Evolutionary conservation across 2,797 vertebrate genomes (phyloP), one percentile per base, ranked within the genome.

Genomic region (Paedocypris micromegethes): DNA sequence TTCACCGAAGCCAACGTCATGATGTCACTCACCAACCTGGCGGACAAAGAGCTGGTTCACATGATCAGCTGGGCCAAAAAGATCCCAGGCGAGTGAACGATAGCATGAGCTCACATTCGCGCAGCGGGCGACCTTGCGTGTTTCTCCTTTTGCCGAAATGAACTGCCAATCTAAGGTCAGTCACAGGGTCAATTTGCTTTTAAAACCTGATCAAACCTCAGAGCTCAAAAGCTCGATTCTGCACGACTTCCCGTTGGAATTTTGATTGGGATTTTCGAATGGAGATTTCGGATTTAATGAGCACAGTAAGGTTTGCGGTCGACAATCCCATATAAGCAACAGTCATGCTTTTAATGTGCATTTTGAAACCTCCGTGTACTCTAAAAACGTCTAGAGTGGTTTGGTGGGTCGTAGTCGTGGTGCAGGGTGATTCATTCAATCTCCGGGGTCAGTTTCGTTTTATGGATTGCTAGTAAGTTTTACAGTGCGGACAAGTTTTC

Each of bases 31-130:
- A 98, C 97, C 37, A 94, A 93, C 82, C 88, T 99, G 75, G 97
- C 97, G 0, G 95, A 99, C 77, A 95, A 94, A 75, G 97, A 99
- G 62, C 83, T 99, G 62, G 95, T 99, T 42, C 93, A 98, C 79
- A 98, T 99, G 97, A 97, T 99, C 58, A 89, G 85, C 71, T 99
- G 97, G 97, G 97, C 97, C 81, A 98, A 99, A 86, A 99, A 98
- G 81, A 95, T 99, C 54, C 97, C 97, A 23, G 97, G 96, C 98
- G 78, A 65, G 68, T 66, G 41, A 44, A 9, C 45, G 4, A 59
- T 23, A 9, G 59, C 7, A 46, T 8, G 3, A 53, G 40, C 47
- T 2, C 37, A 9, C 39, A 66, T 23, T 8, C 40, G 51, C 39
- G 41, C 3, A 48, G 4, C 4, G 4, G 9, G 5, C 48, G 8